Evolutionary conservation across 2,113 vertebrate species (phyloP).

Genomic region (Thamnophis sirtalis): DNA sequence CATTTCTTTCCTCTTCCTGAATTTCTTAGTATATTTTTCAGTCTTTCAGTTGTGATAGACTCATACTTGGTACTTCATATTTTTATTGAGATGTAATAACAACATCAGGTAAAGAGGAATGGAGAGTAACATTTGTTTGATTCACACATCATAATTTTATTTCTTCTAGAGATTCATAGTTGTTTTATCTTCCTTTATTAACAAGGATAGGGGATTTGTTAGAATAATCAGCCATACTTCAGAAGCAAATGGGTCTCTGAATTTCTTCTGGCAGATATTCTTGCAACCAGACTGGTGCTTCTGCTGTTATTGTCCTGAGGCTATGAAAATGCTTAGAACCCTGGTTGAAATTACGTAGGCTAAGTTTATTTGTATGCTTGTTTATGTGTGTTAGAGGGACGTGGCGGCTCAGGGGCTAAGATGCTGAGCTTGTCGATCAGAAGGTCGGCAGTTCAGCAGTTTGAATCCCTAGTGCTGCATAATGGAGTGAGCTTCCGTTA

Average conservation of each 20-base stretch:
- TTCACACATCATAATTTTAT: background rate
- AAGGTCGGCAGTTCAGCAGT: no score
- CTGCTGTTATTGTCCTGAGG: background rate
- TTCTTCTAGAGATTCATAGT: background rate
- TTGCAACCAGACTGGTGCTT: background rate
- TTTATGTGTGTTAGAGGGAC: background rate
- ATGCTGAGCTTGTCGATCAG: no score
- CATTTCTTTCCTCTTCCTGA: background rate
- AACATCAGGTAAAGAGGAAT: background rate
- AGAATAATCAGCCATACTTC: background rate
- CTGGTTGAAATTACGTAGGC: background rate
- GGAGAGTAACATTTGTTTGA: background rate
- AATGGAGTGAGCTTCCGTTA: no score
- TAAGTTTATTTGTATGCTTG: background rate
- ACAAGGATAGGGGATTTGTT: background rate
- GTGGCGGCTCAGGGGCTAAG: no score
- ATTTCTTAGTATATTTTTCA: background rate
- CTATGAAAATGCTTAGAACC: background rate
- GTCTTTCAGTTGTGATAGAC: background rate
- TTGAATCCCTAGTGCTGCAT: no score
- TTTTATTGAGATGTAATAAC: background rate
- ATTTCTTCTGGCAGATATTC: background rate
- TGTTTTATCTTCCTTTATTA: background rate
- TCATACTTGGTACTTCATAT: background rate
- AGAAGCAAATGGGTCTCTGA: background rate